Evolutionary conservation across 2,888 invertebrate species (phyloP), one percentile per base, ranked within the genome.

Genomic region (Arge pagana): DNA sequence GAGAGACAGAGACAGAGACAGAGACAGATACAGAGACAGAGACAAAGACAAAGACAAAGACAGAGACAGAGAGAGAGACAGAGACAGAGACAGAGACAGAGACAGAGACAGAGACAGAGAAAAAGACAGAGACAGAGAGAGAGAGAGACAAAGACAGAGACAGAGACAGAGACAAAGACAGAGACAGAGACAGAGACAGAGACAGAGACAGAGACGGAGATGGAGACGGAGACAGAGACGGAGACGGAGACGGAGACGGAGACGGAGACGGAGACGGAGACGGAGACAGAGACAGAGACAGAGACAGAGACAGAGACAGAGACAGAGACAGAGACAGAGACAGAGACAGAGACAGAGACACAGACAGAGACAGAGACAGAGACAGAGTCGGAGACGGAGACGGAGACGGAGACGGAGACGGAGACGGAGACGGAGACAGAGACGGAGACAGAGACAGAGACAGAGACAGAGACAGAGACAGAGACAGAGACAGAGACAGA

Each of bases 301-400:
- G 28, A 26, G 28, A 28, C 10, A 28, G 10, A 2, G 2, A 28
- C 10, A 28, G 8, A 13, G 1, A 5, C 8, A 13, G 8, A 13
- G 13, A 33, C 11, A 43, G 13, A 43, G 13, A 11, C 15, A 33
- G 43, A 11, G 7, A 5, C 8, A 13, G 11, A 13, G 1, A 33
- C 6, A 43, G 31, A 43, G 1, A 11, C 15, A 33, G 31, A 33
- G 33, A 43, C 15, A 43, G 13, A 35, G 2, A 43, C 11, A 43
- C 1, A 43, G 1, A 33, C 13, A 43, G 31, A 33, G 1, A 36
- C 8, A 43, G 43, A n/a, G 4, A 43, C 15, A 35, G 43, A 43
- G 10, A 33, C 8, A 33, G 30, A 43, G 5, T 15, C 8, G 10
- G 43, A 43, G 1, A 43, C 4, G n/a, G 10, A 43, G 4, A 11